These are phyloP conservation scores for Globia sparganii DNA, from an alignment of 2,888 invertebrate genomes.

Conservation along the genomic window DNA sequence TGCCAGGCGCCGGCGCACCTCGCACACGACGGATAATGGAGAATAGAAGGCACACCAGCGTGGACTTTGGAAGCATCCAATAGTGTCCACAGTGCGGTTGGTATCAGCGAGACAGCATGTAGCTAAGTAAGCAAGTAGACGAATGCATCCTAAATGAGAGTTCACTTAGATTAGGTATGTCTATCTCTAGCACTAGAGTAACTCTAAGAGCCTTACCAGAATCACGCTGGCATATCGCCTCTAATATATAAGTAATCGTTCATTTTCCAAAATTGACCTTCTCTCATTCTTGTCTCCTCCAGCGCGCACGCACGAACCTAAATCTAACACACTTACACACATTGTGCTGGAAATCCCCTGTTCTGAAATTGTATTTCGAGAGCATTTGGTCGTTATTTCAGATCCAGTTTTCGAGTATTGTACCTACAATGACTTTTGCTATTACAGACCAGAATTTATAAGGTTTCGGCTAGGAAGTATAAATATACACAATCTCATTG, in stretches of 20 bases:
- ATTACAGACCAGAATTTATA: neutral
- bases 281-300: neutral
- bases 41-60: constrained; percentile 27
- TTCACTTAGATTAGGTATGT: neutral
- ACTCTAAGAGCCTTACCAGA: neutral
- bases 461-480: neutral
- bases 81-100: neutral
- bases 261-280: neutral
- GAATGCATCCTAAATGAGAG: neutral
- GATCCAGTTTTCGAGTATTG: neutral
- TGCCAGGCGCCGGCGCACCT: constrained; percentile 54
- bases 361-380: constrained; percentile 40
- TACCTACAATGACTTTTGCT: neutral
- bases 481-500: neutral
- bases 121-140: neutral
- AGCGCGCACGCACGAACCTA: constrained; percentile 32
- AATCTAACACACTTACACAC: constrained; percentile 25
- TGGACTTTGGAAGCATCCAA: neutral
- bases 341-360: constrained; percentile 28
- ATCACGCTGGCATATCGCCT: neutral
- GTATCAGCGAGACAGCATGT: neutral
- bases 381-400: constrained; percentile 15
- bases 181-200: neutral
- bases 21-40: neutral
- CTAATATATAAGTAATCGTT: neutral